Conservation (phyloP, 2,113 vertebrate species). For the Pedionomus torquatus region DNA sequence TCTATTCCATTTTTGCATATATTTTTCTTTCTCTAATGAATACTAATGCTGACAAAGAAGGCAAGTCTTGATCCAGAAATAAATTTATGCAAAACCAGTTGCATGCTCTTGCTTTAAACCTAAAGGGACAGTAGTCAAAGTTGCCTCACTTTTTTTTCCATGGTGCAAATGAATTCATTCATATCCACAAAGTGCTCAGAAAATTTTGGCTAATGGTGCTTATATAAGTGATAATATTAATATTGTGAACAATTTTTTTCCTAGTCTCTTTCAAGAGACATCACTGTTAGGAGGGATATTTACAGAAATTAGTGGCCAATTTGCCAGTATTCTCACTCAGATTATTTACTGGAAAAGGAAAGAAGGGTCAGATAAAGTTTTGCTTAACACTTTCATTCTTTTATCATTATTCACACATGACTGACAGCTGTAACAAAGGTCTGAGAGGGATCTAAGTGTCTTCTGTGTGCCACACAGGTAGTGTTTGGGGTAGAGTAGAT, state of each 20-base stretch:
- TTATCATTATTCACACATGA: background rate
- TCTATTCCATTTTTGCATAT: background rate
- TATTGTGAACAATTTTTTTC: background rate
- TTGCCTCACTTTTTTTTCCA: background rate
- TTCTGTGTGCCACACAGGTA: background rate
- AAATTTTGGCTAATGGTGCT: background rate
- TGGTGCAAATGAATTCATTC: background rate
- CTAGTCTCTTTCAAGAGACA: background rate
- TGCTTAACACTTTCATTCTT: background rate
- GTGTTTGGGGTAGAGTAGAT: background rate
- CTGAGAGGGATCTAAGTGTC: background rate
- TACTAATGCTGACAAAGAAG: background rate
- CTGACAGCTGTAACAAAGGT: background rate
- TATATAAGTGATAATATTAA: background rate
- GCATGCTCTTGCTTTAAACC: background rate
- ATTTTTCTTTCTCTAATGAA: background rate
- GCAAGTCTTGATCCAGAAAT: conserved; percentile 18
- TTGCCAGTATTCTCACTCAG: background rate
- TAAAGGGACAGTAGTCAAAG: background rate
- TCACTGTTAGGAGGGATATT: background rate
- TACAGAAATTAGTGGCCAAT: background rate
- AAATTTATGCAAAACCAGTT: conserved; percentile 21
- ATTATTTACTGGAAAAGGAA: background rate
- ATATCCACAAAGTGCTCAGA: background rate
- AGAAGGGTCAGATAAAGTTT: background rate